phyloP scores from a whole-genome alignment of 2,888 invertebrate genomes.

The Lordiphosa fenestrarum region DNA sequence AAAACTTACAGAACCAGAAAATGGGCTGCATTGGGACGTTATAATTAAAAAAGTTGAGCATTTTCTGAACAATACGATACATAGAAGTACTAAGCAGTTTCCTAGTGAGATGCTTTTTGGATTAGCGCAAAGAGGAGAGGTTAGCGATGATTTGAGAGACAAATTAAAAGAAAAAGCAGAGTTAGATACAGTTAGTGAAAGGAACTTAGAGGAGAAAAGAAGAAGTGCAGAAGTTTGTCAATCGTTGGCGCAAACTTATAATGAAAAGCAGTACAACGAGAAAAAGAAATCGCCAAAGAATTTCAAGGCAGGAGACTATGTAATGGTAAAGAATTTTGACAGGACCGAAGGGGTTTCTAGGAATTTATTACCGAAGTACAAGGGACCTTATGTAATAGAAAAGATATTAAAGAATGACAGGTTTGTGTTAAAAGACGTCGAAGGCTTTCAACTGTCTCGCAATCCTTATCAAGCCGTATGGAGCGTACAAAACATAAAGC shows the following conservation, averaged over 20 bases:
- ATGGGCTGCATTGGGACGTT: not conserved
- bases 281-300: not conserved
- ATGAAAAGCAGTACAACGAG: not conserved
- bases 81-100: not conserved
- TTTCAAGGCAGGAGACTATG: not conserved
- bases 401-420: not conserved
- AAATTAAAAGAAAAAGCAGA: not conserved
- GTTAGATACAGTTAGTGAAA: not conserved
- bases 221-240: not conserved
- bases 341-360: not conserved
- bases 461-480: too few relatives aligned
- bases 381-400: slow-evolving; percentile 1
- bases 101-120: not conserved
- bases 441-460: too few relatives aligned
- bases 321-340: slow-evolving; percentile 5
- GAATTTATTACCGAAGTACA: slow-evolving; percentile 2
- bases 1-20: not conserved
- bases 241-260: not conserved
- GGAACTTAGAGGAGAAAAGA: not conserved
- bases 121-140: slow-evolving; percentile 1
- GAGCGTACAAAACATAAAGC: too few relatives aligned
- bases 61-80: not conserved
- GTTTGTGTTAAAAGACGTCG: too few relatives aligned
- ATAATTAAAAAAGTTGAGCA: not conserved
- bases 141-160: slow-evolving; percentile 1